Base-by-base conservation (phyloP, 2,797 vertebrate genomes). In the Podargus strigoides region DNA sequence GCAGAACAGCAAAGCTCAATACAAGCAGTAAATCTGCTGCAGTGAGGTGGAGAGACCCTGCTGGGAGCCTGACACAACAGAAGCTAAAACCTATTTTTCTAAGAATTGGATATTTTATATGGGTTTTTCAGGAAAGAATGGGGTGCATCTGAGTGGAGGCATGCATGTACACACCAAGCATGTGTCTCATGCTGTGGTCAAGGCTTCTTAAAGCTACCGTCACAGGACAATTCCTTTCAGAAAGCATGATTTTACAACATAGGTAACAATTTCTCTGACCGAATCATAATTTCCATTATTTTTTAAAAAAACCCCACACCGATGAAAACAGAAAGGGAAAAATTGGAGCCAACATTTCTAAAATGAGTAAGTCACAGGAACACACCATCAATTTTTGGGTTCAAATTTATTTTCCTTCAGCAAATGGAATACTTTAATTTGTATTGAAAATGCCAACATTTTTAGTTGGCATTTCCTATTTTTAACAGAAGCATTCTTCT, bases 1-100 rank as follows among this genome's bases (percentile, higher is more conserved):
- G 74, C 69, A 84, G 42, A 88, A 66, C 53, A 91, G n/a, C 37
- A 89, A 83, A 84, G 74, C 62, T 93, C 88, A 96, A 52, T 73
- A 63, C 34, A 78, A 88, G 66, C 58, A 84, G 46, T 94, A 94
- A 93, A 83, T 92, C 39, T 80, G 42, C 68, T 68, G 59, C 66
- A 73, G 89, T 44, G 85, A 92, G 73, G 58, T 87, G 28, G 37
- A 74, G 32, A 77, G 26, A 73, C 7, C 44, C 42, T 55, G n/a
- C 53, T 70, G 78, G 36, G 66, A 94, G 19, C 10, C 47, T 66
- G 46, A 46, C 69, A 81, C 34, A 72, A 26, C 0, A 0, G 26
- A 78, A 92, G 18, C 10, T 49, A 78, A 82, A 70, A 9, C 21
- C 10, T 52, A 20, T 47, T 78, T 89, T 78, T 23, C 53, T 66